Conservation (phyloP, 1,140 invertebrate species). For the Xylocopa sonorina region DNA sequence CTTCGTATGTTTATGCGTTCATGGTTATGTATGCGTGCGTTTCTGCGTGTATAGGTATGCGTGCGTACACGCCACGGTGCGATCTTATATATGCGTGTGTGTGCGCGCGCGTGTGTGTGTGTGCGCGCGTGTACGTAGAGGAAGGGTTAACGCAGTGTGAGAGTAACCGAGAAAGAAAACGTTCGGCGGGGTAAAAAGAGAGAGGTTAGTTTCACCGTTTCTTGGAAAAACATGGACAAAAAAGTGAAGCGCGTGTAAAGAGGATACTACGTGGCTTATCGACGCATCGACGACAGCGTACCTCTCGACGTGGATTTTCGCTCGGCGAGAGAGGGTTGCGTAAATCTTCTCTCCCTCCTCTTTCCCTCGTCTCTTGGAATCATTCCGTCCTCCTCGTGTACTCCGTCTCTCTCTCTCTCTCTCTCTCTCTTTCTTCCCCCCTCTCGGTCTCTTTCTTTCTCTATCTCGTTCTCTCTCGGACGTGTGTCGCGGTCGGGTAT, state of each 20-base stretch:
- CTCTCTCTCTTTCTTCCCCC: constrained; percentile 37
- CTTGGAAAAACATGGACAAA: constrained; percentile 48
- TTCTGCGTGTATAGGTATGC: background rate
- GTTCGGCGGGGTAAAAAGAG: constrained; percentile 48
- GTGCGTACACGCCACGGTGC: background rate
- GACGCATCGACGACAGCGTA: constrained; percentile 66
- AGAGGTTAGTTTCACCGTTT: constrained; percentile 66
- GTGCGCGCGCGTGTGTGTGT: background rate
- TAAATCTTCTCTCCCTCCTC: constrained; percentile 69
- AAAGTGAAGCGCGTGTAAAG: constrained; percentile 39
- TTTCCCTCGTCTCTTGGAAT: constrained; percentile 21
- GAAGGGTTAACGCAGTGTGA: constrained; percentile 54
- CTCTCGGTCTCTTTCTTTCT: constrained; percentile 43
- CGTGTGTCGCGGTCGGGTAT: constrained; percentile 63
- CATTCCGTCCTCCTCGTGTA: constrained; percentile 43
- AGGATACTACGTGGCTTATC: constrained; percentile 70
- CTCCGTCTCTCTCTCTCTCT: constrained; percentile 40
- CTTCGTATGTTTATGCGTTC: constrained; percentile 23
- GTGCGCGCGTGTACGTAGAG: constrained; percentile 31
- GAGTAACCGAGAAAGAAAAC: constrained; percentile 7
- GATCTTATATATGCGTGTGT: background rate
- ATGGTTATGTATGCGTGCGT: constrained; percentile 5
- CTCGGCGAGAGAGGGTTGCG: constrained; percentile 75
- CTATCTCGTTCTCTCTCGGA: constrained; percentile 50
- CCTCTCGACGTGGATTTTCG: constrained; percentile 72